A percentile compares a stretch with the other conserved stretches of the same genome.
phyloP scores from a whole-genome alignment of 2,888 invertebrate genomes.

The Penaeus monodon region DNA sequence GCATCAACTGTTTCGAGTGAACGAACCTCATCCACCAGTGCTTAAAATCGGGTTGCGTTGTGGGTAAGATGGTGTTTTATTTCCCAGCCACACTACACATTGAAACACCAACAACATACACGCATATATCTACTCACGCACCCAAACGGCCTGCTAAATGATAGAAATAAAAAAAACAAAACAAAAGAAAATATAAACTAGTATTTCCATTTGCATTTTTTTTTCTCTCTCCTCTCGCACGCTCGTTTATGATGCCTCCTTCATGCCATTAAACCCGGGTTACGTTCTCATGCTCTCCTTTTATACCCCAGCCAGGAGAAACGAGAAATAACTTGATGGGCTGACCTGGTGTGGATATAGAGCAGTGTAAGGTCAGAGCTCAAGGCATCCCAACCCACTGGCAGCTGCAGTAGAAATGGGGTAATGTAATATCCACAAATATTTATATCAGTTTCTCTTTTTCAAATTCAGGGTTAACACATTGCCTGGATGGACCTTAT shows the following conservation, averaged over 20 bases:
- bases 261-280: neutral
- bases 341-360: neutral
- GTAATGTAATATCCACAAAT: too few species aligned
- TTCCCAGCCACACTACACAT: slow-evolving; percentile 73
- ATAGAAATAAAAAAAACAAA: too few species aligned
- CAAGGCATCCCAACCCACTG: neutral
- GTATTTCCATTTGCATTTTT: too few species aligned
- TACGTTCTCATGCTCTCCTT: neutral
- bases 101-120: neutral
- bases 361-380: neutral
- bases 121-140: too few species aligned
- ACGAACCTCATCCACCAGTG: slow-evolving; percentile 79
- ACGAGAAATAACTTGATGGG: neutral
- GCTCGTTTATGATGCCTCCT: neutral
- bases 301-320: slow-evolving; percentile 13
- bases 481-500: too few species aligned
- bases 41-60: slow-evolving; percentile 85
- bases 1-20: neutral
- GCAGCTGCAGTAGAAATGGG: neutral
- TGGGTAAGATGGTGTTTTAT: slow-evolving; percentile 80
- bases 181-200: too few species aligned
- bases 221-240: neutral
- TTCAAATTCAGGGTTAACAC: too few species aligned
- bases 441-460: too few species aligned
- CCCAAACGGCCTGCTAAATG: too few species aligned